Evolutionary conservation across 2,797 vertebrate species (phyloP), one percentile per base, ranked within the genome.

Genomic region (Pseudochirops cupreus): DNA sequence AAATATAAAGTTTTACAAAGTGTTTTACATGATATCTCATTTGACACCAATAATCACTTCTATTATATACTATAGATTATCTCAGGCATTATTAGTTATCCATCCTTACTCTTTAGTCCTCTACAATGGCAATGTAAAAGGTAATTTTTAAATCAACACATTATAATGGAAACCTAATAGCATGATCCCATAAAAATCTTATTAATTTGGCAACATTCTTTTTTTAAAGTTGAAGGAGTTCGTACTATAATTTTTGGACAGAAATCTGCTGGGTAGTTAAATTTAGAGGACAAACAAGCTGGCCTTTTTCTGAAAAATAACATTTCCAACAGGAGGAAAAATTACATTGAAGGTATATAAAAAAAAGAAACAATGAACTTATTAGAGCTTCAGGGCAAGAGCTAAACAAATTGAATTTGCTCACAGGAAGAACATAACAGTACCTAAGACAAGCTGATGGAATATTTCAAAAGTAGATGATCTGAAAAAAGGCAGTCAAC

Each of bases 271-370:
- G 24, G 56, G 91, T 91, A 21, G n/a, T 95, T 95, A 59, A 46
- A 93, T 53, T 89, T 94, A 96, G 94, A 95, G 33, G 31, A 96
- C 91, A 91, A 95, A 12, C 46, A 82, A 96, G 90, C 0, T 50
- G 16, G 46, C 11, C 52, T 56, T 50, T 96, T 39, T 90, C 26
- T 93, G 53, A 0, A 7, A 96, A 52, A 95, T 50, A 3, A 56
- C 94, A 67, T 94, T 96, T 95, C 26, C 93, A 98, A 94, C 18
- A 90, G 82, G 18, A 46, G 31, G n/a, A 95, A 90, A 94, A 74
- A 31, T 29, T 46, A 94, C 90, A 92, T n/a, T 95, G 67, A 96
- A 94, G 4, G 0, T 46, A 16, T 4, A 92, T 53, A 54, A 29
- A 53, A 92, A 92, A n/a, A 58, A 90, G 3, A 93, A 90, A 62